Evolutionary conservation across 2,113 vertebrate genomes (phyloP), one percentile per base, ranked within the genome.

Genomic region (Calonectris borealis): DNA sequence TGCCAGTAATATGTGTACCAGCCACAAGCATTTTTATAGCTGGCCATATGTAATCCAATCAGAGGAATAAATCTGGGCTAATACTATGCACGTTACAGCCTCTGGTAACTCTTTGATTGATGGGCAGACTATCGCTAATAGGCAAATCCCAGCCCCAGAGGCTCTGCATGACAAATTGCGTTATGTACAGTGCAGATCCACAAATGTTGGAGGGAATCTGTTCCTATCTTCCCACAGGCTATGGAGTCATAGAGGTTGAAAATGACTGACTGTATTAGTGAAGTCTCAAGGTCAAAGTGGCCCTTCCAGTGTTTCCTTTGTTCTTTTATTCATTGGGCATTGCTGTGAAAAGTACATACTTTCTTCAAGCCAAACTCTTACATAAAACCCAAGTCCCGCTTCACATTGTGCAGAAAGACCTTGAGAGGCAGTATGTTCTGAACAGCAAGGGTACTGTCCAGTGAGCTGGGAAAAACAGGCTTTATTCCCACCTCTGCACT

Each of bases 21-120:
- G 96, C 91, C 91, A 91, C 52, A 64, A 89, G 77, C 49, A 61
- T 82, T 94, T 94, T 86, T 83, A 38, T 85, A 85, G 78, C 36
- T 79, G 66, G 49, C 76, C 80, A 20, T 75, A 58, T 64, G 64
- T 73, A 92, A 88, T 75, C 72, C 86, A 91, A 4, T 78, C 72
- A 72, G 70, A 82, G 81, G 34, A 84, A 52, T 78, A 86, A 78
- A 93, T 71, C 24, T 60, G 75, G 44, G 19, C 40, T 89, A 79
- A 91, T 83, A 32, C 61, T 71, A 4, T 78, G 69, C 64, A 40
- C 6, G 1, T 78, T 90, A 21, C 68, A 69, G 86, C 83, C 77
- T 68, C 83, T 94, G 62, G 72, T 90, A 89, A 18, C 57, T 69
- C 64, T 70, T n/a, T 84, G 57, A 71, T 65, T 82, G 81, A 64